These are phyloP conservation scores for Cladorhizidae sp. DNA, from an alignment of 37 sponge, comb jelly and placozoan species.

Conservation along the genomic window DNA sequence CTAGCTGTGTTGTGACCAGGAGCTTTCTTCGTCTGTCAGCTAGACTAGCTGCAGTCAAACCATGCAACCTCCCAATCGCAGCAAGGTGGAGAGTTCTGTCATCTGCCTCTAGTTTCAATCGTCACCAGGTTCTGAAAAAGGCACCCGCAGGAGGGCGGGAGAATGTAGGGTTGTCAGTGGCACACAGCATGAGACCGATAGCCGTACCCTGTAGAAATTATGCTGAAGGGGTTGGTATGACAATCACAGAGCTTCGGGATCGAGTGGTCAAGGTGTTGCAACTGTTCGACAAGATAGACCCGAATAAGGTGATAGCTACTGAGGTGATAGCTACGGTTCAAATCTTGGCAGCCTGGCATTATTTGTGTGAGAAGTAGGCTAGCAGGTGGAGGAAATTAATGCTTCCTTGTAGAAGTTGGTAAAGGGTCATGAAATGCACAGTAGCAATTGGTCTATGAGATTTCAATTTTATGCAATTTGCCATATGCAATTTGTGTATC, in stretches of 20 bases:
- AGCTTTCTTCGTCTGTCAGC: not conserved
- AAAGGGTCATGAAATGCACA: too few relatives aligned
- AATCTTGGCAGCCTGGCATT: too few relatives aligned
- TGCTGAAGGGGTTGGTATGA: not conserved
- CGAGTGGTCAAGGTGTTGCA: constrained; percentile 62
- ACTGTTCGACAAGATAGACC: constrained; percentile 87
- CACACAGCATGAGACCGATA: not conserved
- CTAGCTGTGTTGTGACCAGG: not conserved
- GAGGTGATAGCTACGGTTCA: too few relatives aligned
- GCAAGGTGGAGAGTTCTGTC: not conserved
- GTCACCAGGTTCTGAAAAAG: not conserved
- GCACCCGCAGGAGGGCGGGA: not conserved
- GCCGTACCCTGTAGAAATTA: not conserved
- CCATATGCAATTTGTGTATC: too few relatives aligned
- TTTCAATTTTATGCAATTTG: too few relatives aligned
- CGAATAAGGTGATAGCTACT: constrained; percentile 78
- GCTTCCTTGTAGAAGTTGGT: too few relatives aligned
- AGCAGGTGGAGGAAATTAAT: too few relatives aligned
- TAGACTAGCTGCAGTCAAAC: constrained; percentile 1
- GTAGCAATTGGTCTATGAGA: too few relatives aligned
- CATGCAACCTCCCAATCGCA: not conserved
- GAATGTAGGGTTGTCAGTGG: not conserved
- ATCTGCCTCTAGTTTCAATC: not conserved
- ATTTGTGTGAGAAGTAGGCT: too few relatives aligned
- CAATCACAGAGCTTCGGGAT: constrained; percentile 61